These are phyloP conservation scores for Chironomus tepperi DNA, from an alignment of 1,140 invertebrate genomes.

Conservation along the genomic window DNA sequence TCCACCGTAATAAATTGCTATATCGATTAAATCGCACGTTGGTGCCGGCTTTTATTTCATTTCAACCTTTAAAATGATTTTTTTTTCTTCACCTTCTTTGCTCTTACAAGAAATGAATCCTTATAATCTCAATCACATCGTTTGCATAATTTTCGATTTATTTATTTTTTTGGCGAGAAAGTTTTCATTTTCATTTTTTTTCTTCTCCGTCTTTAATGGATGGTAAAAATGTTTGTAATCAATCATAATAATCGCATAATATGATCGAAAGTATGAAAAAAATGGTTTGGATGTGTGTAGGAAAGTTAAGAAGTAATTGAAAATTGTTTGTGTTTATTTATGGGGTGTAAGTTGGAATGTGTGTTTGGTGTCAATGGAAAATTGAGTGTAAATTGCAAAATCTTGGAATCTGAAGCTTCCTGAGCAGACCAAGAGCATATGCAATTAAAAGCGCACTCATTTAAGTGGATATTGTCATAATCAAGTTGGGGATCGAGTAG, in stretches of 20 bases:
- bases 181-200: neutral
- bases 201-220: neutral
- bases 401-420: no score
- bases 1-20: neutral
- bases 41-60: neutral
- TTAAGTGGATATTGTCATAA: no score
- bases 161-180: neutral
- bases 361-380: no score
- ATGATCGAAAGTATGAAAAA: neutral
- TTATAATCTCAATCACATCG: neutral
- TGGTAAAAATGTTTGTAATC: neutral
- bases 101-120: neutral
- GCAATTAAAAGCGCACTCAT: no score
- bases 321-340: neutral
- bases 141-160: neutral
- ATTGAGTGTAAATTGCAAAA: no score
- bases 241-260: conserved; percentile 3
- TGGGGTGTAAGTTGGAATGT: neutral
- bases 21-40: neutral
- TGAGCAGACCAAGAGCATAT: no score
- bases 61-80: neutral
- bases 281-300: neutral
- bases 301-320: neutral
- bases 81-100: neutral
- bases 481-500: no score